phyloP scores from a whole-genome alignment of 1,140 invertebrate species.

The Drosophila asahinai region DNA sequence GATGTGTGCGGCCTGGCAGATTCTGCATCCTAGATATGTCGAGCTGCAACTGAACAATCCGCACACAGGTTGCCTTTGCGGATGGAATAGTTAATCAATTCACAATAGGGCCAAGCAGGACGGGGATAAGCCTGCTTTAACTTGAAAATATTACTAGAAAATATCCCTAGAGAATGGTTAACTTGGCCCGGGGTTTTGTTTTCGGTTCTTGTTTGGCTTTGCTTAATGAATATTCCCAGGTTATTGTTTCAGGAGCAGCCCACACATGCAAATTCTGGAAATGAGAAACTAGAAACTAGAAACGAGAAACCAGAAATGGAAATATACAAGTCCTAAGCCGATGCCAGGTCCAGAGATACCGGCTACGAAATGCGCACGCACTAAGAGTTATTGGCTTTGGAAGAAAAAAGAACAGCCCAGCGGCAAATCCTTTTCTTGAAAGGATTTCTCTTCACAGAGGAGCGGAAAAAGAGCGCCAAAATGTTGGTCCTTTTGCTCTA shows the following conservation, averaged over 20 bases:
- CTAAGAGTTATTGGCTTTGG: constrained; percentile 67
- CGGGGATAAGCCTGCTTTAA: constrained; percentile 77
- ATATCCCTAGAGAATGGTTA: constrained; percentile 56
- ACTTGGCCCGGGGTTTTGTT: constrained; percentile 68
- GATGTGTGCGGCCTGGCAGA: constrained; percentile 57
- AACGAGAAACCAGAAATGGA: constrained; percentile 44
- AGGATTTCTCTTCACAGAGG: constrained; percentile 39
- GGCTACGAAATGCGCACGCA: constrained; percentile 76
- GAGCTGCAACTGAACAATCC: constrained; percentile 70
- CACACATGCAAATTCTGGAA: constrained; percentile 69
- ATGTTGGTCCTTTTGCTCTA: constrained; percentile 47
- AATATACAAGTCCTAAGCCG: constrained; percentile 66
- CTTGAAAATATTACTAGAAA: constrained; percentile 77
- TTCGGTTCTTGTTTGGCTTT: constrained; percentile 57
- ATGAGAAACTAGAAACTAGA: constrained; percentile 25
- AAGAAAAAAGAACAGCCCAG: constrained; percentile 66
- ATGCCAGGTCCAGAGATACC: constrained; percentile 66
- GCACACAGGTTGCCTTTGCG: constrained; percentile 55
- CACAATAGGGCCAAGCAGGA: constrained; percentile 55
- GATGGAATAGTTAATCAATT: constrained; percentile 67
- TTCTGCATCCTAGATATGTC: constrained; percentile 39
- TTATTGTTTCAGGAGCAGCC: constrained; percentile 60
- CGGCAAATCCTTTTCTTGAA: constrained; percentile 68
- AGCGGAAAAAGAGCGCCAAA: constrained; percentile 76
- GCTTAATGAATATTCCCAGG: constrained; percentile 68